These are phyloP conservation scores for Aleadryas rufinucha DNA, from an alignment of 2,113 vertebrate genomes.

Conservation along the genomic window DNA sequence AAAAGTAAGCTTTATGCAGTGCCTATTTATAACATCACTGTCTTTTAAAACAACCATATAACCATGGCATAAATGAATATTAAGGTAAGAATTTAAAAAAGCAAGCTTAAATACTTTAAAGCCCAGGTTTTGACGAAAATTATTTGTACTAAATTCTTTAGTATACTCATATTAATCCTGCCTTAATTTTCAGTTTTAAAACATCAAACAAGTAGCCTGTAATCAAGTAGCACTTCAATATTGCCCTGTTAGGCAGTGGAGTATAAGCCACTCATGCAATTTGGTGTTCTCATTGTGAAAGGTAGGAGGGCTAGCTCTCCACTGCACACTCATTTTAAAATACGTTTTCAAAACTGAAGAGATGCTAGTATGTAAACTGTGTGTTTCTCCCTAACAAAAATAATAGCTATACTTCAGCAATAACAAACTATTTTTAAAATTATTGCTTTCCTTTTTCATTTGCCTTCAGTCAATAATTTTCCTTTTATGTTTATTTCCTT, in stretches of 20 bases:
- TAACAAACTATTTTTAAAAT: not conserved
- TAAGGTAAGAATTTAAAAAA: not conserved
- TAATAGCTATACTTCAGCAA: not conserved
- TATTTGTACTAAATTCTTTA: not conserved
- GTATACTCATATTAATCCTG: not conserved
- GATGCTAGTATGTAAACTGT: not conserved
- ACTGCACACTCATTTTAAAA: not conserved
- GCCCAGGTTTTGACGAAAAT: not conserved
- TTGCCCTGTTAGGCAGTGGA: not conserved
- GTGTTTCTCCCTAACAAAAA: not conserved
- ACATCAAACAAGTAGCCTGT: not conserved
- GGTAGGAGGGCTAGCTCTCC: not conserved
- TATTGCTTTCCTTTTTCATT: not conserved
- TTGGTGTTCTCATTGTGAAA: not conserved
- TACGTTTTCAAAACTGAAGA: not conserved
- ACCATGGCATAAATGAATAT: not conserved
- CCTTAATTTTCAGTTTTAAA: not conserved
- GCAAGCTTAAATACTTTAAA: not conserved
- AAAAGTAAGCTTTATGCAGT: not conserved
- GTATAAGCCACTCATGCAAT: not conserved
- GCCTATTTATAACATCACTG: not conserved
- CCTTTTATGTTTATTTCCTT: not conserved
- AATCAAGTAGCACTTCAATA: not conserved
- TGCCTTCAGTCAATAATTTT: not conserved
- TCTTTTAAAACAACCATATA: not conserved